A percentile compares a stretch with the other conserved stretches of the same genome.
phyloP scores from a whole-genome alignment of 2,888 invertebrate genomes.

The Halocaridina rubra region DNA sequence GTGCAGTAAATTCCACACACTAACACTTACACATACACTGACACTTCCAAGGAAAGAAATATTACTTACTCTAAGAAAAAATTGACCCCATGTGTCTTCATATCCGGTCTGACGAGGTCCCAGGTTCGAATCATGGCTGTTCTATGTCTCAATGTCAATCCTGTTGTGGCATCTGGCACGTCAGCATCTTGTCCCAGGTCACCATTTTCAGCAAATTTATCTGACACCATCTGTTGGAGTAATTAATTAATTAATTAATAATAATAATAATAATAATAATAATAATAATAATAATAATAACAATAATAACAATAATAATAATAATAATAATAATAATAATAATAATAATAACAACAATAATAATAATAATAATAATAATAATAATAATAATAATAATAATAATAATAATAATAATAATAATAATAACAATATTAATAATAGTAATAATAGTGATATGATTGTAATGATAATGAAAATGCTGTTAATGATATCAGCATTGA shows the following conservation, averaged over 20 bases:
- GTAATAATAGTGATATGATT: too few species aligned
- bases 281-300: background rate
- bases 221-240: background rate
- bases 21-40: too few species aligned
- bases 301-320: background rate
- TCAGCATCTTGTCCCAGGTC: slow-evolving; percentile 54
- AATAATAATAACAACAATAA: too few species aligned
- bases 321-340: background rate
- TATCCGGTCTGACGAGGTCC: slow-evolving; percentile 54
- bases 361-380: background rate
- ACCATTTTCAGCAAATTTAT: slow-evolving; percentile 6
- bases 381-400: background rate
- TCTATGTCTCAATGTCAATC: slow-evolving; percentile 49
- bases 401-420: background rate
- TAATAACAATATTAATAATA: too few species aligned
- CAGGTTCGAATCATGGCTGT: slow-evolving; percentile 49
- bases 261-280: background rate
- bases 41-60: too few species aligned
- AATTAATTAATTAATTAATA: background rate
- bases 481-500: background rate
- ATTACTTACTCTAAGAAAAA: slow-evolving; percentile 55
- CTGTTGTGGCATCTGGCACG: slow-evolving; percentile 40
- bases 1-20: too few species aligned
- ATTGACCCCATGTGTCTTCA: slow-evolving; percentile 51
- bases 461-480: background rate